Conservation (phyloP, 2,797 vertebrate species). For the Gobionotothen gibberifrons region DNA sequence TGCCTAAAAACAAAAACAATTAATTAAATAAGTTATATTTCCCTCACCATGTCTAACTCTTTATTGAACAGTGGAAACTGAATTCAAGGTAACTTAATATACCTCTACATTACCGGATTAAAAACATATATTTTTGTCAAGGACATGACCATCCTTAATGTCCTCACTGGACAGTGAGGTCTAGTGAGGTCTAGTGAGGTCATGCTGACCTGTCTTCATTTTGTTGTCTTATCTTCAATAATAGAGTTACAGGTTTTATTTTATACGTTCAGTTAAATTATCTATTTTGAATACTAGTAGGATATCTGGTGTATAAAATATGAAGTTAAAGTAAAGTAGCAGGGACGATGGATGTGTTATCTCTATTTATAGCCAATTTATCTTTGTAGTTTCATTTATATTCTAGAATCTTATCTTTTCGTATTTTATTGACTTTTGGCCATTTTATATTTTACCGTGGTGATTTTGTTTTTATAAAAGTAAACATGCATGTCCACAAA, state of each 20-base stretch:
- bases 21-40: neutral
- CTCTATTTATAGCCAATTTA: neutral
- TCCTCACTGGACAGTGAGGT: neutral
- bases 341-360: neutral
- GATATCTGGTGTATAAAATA: neutral
- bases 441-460: neutral
- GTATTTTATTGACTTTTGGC: neutral
- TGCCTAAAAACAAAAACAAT: neutral
- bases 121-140: neutral
- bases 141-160: constrained; percentile 12
- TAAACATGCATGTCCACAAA: too few species aligned
- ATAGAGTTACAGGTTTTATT: neutral
- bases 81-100: neutral
- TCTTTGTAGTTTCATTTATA: neutral
- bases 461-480: neutral
- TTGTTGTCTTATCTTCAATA: neutral
- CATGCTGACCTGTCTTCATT: constrained; percentile 3
- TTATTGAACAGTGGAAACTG: neutral
- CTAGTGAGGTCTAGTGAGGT: neutral
- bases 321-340: neutral
- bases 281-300: constrained; percentile 4
- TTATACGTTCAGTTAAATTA: neutral
- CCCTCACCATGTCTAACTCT: neutral
- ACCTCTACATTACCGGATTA: too few species aligned
- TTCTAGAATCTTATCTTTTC: neutral